Base-by-base conservation (phyloP, 2,797 vertebrate genomes). In the Silurus lanzhouensis region DNA sequence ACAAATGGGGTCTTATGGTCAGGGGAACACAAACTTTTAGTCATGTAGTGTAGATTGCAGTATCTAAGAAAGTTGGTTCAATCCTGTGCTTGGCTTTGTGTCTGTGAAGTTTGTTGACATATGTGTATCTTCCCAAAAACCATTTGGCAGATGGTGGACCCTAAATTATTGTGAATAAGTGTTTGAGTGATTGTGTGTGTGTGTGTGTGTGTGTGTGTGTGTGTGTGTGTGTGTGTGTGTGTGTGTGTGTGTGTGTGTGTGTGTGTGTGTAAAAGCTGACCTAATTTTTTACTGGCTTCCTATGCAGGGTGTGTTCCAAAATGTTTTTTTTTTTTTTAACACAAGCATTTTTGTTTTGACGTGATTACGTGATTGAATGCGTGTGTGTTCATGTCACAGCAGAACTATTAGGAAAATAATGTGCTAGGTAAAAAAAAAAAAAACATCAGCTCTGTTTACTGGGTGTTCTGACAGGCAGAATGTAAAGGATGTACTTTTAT, bases 371-470 rank as follows among this genome's bases (percentile, higher is more conserved):
- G 38, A 38, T 38, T n/a, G 81, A 64, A 19, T 87, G 57, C 7
- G 44, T 17, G 38, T n/a, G 61, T 78, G 79, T 46, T 13, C 25
- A 20, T 75, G 12, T 38, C 74, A 83, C 27, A 55, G 12, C 19
- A 74, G 12, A 6, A 1, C 25, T n/a, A 75, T 85, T 85, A 72
- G 57, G 2, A 81, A 61, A 44, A 66, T 38, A 7, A 46, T 25
- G 31, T 61, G 55, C 8, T 55, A 12, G 27, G 44, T 60, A 83
- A 52, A 52, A 52, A 48, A 48, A 48, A 48, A 52, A 86, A 87
- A 89, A 83, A 12, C 77, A 89, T 88, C 83, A 87, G 38, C 12
- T 15, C 38, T 60, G 57, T 58, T n/a, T n/a, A 81, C 60, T 67
- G 38, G n/a, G 12, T 48, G 79, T 66, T 60, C 19, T 74, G 55